These are phyloP conservation scores for Steromphala cineraria DNA, from an alignment of 2,888 invertebrate species.

Conservation along the genomic window DNA sequence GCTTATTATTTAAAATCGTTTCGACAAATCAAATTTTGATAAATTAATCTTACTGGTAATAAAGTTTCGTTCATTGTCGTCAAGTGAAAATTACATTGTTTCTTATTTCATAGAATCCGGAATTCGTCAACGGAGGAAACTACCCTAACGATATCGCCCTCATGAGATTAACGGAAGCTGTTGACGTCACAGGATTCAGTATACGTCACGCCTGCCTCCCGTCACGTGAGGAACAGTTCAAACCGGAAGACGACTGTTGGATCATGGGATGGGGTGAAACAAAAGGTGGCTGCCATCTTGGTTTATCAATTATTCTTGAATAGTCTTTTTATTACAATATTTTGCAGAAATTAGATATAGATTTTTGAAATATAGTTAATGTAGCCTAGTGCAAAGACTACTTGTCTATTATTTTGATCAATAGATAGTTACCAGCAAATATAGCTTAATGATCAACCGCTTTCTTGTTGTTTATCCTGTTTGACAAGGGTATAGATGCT, in stretches of 20 bases:
- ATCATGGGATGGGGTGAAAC: slow-evolving; percentile 59
- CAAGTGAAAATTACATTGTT: not conserved
- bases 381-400: no score
- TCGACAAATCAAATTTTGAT: no score
- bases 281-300: slow-evolving; percentile 39
- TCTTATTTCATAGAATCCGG: slow-evolving; percentile 42
- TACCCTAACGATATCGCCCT: slow-evolving; percentile 55
- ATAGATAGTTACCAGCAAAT: no score
- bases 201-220: slow-evolving; percentile 52
- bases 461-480: no score
- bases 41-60: no score
- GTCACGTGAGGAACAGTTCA: slow-evolving; percentile 30
- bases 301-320: not conserved
- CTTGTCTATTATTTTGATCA: no score
- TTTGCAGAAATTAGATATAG: no score
- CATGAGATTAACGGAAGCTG: slow-evolving; percentile 42
- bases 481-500: no score
- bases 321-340: not conserved
- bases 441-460: no score
- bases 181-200: slow-evolving; percentile 46
- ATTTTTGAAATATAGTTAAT: no score
- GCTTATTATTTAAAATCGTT: no score
- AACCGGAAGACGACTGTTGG: slow-evolving; percentile 48
- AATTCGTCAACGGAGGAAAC: slow-evolving; percentile 53
- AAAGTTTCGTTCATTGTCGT: no score